phyloP scores from a whole-genome alignment of 2,113 vertebrate species.

The Ailurus styani region DNA sequence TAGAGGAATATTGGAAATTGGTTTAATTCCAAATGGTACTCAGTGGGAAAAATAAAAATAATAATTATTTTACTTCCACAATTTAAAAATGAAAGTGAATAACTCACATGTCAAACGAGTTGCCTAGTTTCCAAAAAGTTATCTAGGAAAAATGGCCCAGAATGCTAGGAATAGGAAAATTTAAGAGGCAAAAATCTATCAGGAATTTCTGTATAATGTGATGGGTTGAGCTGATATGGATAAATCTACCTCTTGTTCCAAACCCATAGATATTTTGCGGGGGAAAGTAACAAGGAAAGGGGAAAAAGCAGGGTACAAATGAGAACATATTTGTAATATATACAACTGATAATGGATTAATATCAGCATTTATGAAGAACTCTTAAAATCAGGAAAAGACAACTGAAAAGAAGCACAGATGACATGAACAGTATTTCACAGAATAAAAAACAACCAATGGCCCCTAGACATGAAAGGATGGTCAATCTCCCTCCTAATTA shows the following conservation, averaged over 20 bases:
- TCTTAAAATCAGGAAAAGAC: not conserved
- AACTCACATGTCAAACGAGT: not conserved
- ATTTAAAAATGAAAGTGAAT: conserved; percentile 39
- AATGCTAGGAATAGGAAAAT: not conserved
- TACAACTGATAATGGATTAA: not conserved
- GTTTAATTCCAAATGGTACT: conserved; percentile 10
- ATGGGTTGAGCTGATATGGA: not conserved
- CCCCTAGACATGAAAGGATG: not conserved
- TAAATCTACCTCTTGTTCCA: not conserved
- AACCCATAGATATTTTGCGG: not conserved
- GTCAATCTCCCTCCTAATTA: not conserved
- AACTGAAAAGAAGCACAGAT: not conserved
- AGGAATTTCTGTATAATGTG: not conserved
- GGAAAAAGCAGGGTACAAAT: not conserved
- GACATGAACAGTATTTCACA: not conserved
- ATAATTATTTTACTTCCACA: not conserved
- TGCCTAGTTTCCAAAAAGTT: not conserved
- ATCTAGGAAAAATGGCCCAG: not conserved
- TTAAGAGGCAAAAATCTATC: not conserved
- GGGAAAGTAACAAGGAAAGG: not conserved
- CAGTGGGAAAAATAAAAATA: not conserved
- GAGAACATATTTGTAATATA: not conserved
- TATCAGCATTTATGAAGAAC: not conserved
- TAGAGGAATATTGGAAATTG: conserved; percentile 24
- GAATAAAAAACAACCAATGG: not conserved